phyloP scores from a whole-genome alignment of 2,888 invertebrate genomes.

The Tenthredo notha region DNA sequence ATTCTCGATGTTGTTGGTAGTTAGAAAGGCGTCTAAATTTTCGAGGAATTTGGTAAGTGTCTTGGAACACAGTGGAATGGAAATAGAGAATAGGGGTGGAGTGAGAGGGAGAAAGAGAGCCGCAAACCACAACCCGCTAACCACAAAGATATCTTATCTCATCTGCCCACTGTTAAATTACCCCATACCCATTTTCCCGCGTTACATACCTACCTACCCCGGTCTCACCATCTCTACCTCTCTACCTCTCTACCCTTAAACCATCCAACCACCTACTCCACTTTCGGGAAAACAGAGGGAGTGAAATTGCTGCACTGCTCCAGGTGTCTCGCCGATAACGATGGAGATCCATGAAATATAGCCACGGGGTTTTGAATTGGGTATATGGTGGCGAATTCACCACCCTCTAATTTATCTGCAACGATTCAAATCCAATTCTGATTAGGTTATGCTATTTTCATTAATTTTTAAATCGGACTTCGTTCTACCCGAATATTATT shows the following conservation, averaged over 20 bases:
- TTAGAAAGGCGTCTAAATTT: slow-evolving; percentile 12
- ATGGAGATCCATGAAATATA: slow-evolving; percentile 58
- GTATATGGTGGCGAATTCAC: neutral
- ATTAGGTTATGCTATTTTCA: neutral
- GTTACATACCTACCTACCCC: slow-evolving; percentile 21
- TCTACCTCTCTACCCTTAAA: slow-evolving; percentile 7
- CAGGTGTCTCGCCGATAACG: slow-evolving; percentile 68
- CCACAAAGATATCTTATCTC: slow-evolving; percentile 69
- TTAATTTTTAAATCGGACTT: no score
- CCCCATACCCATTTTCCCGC: slow-evolving; percentile 58
- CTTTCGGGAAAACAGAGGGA: slow-evolving; percentile 51
- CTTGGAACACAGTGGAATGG: slow-evolving; percentile 26
- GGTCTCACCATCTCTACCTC: neutral
- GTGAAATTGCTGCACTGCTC: slow-evolving; percentile 65
- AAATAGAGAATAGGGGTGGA: neutral
- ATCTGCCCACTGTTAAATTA: slow-evolving; percentile 70
- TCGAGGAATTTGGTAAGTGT: slow-evolving; percentile 28
- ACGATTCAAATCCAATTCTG: slow-evolving; percentile 29
- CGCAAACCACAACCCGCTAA: slow-evolving; percentile 65
- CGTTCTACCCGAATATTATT: neutral
- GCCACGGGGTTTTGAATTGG: slow-evolving; percentile 9
- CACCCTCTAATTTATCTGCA: slow-evolving; percentile 32
- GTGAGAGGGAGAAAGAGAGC: slow-evolving; percentile 53
- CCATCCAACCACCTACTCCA: slow-evolving; percentile 45
- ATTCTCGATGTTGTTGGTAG: neutral